A percentile compares a stretch with the other conserved stretches of the same genome.
Conservation (phyloP, 53 echinoderm and acorn worm genomes). For the Holothuria leucospilota region DNA sequence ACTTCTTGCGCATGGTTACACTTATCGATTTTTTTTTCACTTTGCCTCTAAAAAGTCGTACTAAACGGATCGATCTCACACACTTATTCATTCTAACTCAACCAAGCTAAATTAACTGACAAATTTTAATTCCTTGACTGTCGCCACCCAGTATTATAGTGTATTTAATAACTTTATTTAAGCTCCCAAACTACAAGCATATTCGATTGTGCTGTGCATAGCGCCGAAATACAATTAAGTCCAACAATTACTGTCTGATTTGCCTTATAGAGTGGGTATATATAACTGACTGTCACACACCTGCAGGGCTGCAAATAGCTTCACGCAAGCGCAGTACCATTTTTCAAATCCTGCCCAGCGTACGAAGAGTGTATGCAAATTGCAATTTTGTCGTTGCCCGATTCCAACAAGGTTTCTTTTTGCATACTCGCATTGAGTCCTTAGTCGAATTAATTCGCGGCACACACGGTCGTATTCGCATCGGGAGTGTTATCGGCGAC, state of each 20-base stretch:
- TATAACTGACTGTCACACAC: constrained; percentile 8
- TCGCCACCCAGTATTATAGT: constrained; percentile 10
- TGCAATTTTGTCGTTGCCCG: neutral
- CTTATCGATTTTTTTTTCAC: neutral
- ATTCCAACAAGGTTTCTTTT: no score
- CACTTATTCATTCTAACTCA: constrained; percentile 10
- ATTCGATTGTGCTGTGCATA: neutral
- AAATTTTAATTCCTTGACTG: constrained; percentile 28
- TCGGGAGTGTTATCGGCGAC: no score
- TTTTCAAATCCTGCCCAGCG: neutral
- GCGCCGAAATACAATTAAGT: constrained; percentile 30
- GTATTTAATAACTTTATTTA: constrained; percentile 20
- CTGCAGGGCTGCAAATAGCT: constrained; percentile 19
- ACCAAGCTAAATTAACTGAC: constrained; percentile 27
- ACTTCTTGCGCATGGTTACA: neutral
- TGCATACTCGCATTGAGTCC: no score
- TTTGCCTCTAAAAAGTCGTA: neutral
- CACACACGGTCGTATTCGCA: no score
- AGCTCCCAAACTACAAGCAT: neutral
- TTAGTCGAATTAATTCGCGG: no score
- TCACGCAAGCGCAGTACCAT: constrained; percentile 14
- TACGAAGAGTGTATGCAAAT: constrained; percentile 26
- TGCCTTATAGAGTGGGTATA: constrained; percentile 21
- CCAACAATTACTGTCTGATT: neutral
- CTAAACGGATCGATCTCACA: constrained; percentile 1